phyloP scores from a whole-genome alignment of 1,140 invertebrate species.

The Zaprionus capensis region DNA sequence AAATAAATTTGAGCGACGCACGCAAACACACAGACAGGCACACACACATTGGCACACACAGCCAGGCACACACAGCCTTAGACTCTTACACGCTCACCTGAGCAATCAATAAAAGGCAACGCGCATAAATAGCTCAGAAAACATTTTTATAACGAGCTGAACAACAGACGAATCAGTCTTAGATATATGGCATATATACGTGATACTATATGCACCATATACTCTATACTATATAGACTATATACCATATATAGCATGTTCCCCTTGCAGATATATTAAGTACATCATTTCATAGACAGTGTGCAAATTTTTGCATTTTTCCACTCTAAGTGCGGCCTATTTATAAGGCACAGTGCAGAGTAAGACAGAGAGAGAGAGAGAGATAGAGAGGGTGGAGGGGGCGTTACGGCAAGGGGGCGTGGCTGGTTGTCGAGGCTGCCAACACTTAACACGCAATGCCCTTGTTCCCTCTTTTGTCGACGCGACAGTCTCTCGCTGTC shows the following conservation, averaged over 20 bases:
- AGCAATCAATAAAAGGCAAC: constrained; percentile 43
- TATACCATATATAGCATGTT: not conserved
- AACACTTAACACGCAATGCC: constrained; percentile 44
- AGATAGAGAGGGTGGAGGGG: not conserved
- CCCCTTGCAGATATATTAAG: not conserved
- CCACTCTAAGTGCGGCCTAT: constrained; percentile 38
- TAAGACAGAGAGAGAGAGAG: not conserved
- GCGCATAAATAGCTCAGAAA: constrained; percentile 30
- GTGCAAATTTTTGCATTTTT: constrained; percentile 53
- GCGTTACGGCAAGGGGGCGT: not conserved
- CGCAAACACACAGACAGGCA: constrained; percentile 43
- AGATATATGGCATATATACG: constrained; percentile 19
- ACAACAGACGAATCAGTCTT: constrained; percentile 21
- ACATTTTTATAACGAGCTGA: constrained; percentile 20
- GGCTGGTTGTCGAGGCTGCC: not conserved
- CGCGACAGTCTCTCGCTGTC: not conserved
- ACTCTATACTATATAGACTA: not conserved
- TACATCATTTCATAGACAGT: constrained; percentile 48
- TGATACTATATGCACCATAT: not conserved
- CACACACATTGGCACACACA: constrained; percentile 11
- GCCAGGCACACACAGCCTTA: not conserved
- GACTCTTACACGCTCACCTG: constrained; percentile 6
- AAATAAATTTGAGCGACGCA: constrained; percentile 66
- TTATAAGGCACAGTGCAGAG: constrained; percentile 23
- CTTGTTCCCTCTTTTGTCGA: not conserved